These are phyloP conservation scores for Mya arenaria DNA, from an alignment of 1,140 invertebrate species.

Conservation along the genomic window DNA sequence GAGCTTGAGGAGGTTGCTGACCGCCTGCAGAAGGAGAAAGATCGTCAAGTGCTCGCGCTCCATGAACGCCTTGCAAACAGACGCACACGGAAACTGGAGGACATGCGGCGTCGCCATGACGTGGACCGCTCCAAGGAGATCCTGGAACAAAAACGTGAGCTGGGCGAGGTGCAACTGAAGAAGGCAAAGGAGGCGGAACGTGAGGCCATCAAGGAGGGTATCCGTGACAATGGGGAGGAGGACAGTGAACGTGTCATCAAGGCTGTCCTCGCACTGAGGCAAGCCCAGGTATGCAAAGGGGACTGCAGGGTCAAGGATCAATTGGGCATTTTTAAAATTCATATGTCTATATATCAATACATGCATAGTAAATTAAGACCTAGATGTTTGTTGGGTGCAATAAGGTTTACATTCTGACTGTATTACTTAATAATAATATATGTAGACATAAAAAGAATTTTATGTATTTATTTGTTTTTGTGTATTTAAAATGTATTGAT, in stretches of 20 bases:
- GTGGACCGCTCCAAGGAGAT: constrained; percentile 75
- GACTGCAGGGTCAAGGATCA: no score
- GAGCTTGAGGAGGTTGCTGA: constrained; percentile 73
- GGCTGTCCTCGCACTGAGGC: constrained; percentile 76
- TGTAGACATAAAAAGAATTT: no score
- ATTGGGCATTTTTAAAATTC: no score
- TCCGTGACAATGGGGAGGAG: constrained; percentile 77
- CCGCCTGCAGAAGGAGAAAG: constrained; percentile 69
- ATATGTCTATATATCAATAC: no score
- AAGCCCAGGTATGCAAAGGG: constrained; percentile 74
- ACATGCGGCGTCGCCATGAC: constrained; percentile 75
- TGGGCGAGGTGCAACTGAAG: constrained; percentile 74
- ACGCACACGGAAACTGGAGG: constrained; percentile 69
- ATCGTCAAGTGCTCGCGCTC: constrained; percentile 71
- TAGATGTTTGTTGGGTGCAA: no score
- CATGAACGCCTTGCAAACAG: constrained; percentile 72
- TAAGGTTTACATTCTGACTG: no score
- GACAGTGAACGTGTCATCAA: constrained; percentile 77
- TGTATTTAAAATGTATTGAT: no score
- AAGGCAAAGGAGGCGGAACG: constrained; percentile 75
- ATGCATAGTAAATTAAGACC: no score
- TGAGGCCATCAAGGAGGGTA: constrained; percentile 76
- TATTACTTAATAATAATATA: no score
- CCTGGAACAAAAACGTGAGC: constrained; percentile 77
- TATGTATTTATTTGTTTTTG: no score